Conservation (phyloP, 2,113 vertebrate genomes). For the Fregetta grallaria region DNA sequence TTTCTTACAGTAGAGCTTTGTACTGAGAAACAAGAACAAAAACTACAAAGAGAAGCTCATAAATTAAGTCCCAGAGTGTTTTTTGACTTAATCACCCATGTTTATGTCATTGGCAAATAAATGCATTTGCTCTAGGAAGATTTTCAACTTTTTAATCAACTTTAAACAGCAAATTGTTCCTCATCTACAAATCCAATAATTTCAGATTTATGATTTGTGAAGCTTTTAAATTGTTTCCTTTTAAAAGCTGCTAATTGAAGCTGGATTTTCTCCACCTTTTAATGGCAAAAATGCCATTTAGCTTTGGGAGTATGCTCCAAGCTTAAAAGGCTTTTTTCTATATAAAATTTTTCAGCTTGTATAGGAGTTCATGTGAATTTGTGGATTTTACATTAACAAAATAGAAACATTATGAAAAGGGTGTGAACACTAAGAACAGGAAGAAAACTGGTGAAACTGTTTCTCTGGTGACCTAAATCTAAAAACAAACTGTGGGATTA, state of each 20-base stretch:
- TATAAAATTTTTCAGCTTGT: too few species aligned
- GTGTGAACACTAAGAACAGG: background rate
- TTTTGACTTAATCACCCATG: background rate
- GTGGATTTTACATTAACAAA: background rate
- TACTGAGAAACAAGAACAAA: background rate
- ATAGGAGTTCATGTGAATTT: background rate
- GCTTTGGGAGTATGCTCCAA: background rate
- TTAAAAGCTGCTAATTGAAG: background rate
- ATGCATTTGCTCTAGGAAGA: background rate
- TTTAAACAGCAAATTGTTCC: background rate
- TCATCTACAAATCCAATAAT: background rate
- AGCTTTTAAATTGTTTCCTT: background rate
- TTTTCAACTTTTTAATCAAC: background rate
- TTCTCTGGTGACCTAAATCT: background rate
- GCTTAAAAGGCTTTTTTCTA: background rate
- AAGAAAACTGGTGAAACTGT: background rate
- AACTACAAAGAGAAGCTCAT: background rate
- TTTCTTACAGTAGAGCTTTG: background rate
- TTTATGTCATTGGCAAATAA: background rate
- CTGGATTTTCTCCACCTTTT: background rate
- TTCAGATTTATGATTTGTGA: background rate
- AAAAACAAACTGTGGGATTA: background rate
- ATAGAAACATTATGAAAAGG: background rate
- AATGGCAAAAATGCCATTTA: background rate
- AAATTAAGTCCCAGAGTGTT: background rate